Conservation (phyloP, 1,140 invertebrate species). For the Listronotus bonariensis region DNA sequence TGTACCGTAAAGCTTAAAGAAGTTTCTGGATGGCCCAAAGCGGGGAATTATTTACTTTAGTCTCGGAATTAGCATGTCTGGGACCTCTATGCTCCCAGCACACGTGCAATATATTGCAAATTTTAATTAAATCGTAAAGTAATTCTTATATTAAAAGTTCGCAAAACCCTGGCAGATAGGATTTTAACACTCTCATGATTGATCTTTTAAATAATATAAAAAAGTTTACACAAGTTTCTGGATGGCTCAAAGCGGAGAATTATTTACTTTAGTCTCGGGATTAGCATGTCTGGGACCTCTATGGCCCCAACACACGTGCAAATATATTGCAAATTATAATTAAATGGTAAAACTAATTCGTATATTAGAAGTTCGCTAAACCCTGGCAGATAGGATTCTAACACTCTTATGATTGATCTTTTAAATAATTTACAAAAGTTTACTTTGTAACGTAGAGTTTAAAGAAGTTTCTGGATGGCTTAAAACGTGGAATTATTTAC, state of each 20-base stretch:
- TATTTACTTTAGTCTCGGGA: slow-evolving; percentile 74
- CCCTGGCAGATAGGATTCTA: too few species aligned
- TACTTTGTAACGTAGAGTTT: slow-evolving; percentile 61
- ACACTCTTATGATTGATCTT: too few species aligned
- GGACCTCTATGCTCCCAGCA: slow-evolving; percentile 62
- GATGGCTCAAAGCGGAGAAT: slow-evolving; percentile 64
- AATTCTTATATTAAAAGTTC: too few species aligned
- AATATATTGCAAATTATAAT: too few species aligned
- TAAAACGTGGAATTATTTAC: slow-evolving; percentile 63
- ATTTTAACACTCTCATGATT: too few species aligned
- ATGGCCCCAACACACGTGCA: slow-evolving; percentile 63
- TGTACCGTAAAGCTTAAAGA: slow-evolving; percentile 63
- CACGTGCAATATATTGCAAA: slow-evolving; percentile 63
- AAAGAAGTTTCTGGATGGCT: slow-evolving; percentile 68
- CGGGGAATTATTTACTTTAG: slow-evolving; percentile 67
- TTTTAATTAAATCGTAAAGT: too few species aligned
- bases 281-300: slow-evolving; percentile 64
- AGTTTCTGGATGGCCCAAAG: slow-evolving; percentile 68
- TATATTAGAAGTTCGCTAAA: too few species aligned
- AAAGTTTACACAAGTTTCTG: slow-evolving; percentile 67
- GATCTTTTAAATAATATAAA: too few species aligned
- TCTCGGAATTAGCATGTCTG: slow-evolving; percentile 70
- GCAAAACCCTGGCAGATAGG: too few species aligned
- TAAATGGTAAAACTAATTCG: too few species aligned
- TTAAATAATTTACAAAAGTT: too few species aligned